Evolutionary conservation across 2,797 vertebrate genomes (phyloP).

Genomic region (Vireo griseus): DNA sequence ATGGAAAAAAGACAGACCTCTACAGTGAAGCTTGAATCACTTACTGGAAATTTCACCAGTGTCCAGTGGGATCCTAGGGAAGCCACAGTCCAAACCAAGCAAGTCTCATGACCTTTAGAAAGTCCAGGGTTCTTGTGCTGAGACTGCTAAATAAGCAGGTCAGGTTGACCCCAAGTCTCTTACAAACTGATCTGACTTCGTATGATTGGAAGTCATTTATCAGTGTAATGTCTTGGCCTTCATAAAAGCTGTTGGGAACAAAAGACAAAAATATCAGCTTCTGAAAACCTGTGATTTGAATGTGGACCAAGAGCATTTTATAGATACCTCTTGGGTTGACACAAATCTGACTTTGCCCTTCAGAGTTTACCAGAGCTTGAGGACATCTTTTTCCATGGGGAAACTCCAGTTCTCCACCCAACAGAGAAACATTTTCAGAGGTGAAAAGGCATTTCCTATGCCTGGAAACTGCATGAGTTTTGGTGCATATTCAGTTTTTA

Average conservation of each 20-base stretch:
- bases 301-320: neutral
- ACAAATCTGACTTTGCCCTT: neutral
- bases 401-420: neutral
- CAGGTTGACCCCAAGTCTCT: neutral
- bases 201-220: neutral
- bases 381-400: neutral
- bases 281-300: neutral
- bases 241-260: neutral
- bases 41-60: neutral
- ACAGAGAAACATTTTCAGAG: neutral
- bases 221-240: neutral
- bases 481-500: neutral
- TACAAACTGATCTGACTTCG: neutral
- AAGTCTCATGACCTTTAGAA: neutral
- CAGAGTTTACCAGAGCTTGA: neutral
- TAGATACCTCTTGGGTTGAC: neutral
- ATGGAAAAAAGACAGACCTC: neutral
- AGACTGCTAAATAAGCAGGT: neutral
- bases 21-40: neutral
- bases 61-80: neutral
- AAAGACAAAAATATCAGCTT: neutral
- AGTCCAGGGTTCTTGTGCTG: neutral
- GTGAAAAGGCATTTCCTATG: neutral
- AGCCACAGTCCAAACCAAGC: neutral
- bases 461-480: neutral